These are phyloP conservation scores for Atta cephalotes DNA, from an alignment of 1,140 invertebrate genomes.

Conservation along the genomic window DNA sequence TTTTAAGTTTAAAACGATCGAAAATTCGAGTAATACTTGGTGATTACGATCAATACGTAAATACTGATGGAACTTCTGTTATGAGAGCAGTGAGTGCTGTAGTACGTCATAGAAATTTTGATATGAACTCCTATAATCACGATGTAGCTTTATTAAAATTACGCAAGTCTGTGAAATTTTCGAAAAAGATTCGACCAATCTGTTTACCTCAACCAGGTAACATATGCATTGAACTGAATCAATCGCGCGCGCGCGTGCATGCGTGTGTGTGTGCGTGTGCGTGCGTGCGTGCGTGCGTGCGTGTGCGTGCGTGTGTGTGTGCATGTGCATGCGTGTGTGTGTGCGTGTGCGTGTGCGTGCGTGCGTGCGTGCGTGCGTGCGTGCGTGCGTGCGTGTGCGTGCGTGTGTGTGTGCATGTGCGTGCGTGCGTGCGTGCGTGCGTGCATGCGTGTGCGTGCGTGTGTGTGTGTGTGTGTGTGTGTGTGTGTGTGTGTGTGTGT, in stretches of 20 bases:
- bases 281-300: too few species aligned
- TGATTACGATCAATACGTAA: constrained; percentile 93
- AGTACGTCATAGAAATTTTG: constrained; percentile 93
- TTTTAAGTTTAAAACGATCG: constrained; percentile 89
- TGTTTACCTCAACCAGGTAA: constrained; percentile 90
- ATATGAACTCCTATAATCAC: constrained; percentile 94
- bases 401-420: too few species aligned
- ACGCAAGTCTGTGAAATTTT: constrained; percentile 91
- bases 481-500: too few species aligned
- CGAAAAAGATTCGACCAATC: constrained; percentile 92
- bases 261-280: too few species aligned
- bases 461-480: too few species aligned
- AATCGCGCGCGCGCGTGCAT: not conserved
- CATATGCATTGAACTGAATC: constrained; percentile 71
- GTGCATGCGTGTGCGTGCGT: too few species aligned
- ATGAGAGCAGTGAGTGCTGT: constrained; percentile 93
- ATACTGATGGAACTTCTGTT: constrained; percentile 91
- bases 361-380: too few species aligned
- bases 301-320: too few species aligned
- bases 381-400: too few species aligned
- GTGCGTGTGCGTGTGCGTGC: too few species aligned
- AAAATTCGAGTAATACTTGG: constrained; percentile 93
- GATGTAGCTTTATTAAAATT: constrained; percentile 94
- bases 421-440: too few species aligned
- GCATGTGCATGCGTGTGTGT: too few species aligned